A percentile compares a stretch with the other conserved stretches of the same genome.
These are phyloP conservation scores for Rhincodon typus DNA, from an alignment of 2,797 vertebrate genomes.

Conservation along the genomic window DNA sequence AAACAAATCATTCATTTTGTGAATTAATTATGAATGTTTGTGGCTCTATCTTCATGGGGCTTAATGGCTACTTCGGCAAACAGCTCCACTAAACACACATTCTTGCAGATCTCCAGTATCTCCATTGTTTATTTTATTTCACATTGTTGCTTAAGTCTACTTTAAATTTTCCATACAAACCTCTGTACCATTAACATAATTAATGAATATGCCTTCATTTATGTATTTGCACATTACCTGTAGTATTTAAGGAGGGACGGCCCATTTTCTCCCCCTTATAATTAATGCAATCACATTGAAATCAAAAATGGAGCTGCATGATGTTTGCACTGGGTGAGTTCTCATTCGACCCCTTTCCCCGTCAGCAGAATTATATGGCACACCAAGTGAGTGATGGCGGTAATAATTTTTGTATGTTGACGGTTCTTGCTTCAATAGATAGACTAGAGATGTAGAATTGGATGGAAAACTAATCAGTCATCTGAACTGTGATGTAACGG, in stretches of 20 bases:
- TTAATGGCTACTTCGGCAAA: neutral
- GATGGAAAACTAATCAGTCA: neutral
- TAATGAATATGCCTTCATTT: neutral
- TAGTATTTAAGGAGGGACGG: neutral
- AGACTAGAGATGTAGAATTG: neutral
- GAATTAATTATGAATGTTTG: constrained; percentile 1
- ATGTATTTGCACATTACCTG: neutral
- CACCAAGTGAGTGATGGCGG: neutral
- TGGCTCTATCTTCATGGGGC: neutral
- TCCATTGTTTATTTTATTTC: neutral
- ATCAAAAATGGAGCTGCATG: neutral
- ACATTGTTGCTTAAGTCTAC: neutral
- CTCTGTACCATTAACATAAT: neutral
- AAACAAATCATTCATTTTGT: neutral
- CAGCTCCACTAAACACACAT: neutral
- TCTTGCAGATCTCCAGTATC: neutral
- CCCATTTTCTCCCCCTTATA: too few species aligned
- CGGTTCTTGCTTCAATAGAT: neutral
- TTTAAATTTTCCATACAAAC: neutral
- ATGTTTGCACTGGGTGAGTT: neutral
- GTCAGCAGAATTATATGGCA: neutral
- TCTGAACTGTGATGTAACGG: neutral
- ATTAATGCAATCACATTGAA: neutral
- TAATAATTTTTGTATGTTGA: neutral
- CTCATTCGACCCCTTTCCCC: neutral